Base-by-base conservation (phyloP, 2,113 vertebrate genomes). In the Orthonyx spaldingii region DNA sequence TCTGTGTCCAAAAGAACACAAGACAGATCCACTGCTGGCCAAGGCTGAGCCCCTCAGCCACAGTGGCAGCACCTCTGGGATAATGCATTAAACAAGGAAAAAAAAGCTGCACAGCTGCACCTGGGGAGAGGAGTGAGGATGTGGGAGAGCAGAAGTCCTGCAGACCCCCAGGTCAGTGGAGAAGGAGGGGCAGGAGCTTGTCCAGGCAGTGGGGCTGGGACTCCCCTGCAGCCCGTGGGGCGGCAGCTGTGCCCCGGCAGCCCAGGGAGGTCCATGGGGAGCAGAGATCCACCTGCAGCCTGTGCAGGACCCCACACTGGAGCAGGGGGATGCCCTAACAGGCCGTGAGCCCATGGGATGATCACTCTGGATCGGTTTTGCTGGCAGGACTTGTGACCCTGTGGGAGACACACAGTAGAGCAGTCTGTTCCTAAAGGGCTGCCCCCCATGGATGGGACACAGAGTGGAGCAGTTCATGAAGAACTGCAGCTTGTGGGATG, bases 171-270 rank as follows among this genome's bases (percentile, higher is more conserved):
- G n/a, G 35, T 8, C 30, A 21, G 30, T 5, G 75, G 32, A 47
- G 39, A 11, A 41, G n/a, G 26, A 79, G 24, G 32, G 23, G 16
- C 26, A 49, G 39, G 21, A 60, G 41, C 5, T 1, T 39, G 17
- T 27, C 30, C n/a, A 69, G 32, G 35, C 21, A 6, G 4, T 2
- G 4, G 33, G 44, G 19, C 24, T 53, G 50, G n/a, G 50, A 24
- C 21, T 50, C 3, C 20, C 3, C 27, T 42, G 44, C n/a, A 57
- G 28, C 16, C 28, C 2, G 0, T 9, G 24, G 53, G 6, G 71
- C 35, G 17, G 17, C 24, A 76, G 71, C 52, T 32, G 30, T 41
- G 70, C 1, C 26, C 30, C 60, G 35, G 44, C 55, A 77, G 65
- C 41, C 16, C 13, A 1, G 32, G 65, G 19, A 41, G 24, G 6